Conservation (phyloP, 1,140 invertebrate species). For the Ptiloglossa arizonensis region DNA sequence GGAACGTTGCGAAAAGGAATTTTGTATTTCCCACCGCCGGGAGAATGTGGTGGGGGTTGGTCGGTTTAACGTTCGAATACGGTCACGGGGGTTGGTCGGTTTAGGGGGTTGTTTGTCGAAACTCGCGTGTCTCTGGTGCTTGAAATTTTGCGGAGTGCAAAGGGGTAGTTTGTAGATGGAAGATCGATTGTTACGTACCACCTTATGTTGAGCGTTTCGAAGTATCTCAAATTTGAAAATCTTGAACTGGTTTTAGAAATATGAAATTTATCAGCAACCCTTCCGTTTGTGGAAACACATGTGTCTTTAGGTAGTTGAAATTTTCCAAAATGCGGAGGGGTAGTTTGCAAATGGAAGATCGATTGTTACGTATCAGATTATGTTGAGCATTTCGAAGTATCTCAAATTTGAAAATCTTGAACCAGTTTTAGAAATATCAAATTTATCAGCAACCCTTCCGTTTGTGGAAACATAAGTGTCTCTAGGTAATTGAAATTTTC, state of each 20-base stretch:
- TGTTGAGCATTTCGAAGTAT: too few species aligned
- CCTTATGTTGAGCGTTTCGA: too few species aligned
- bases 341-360: not conserved
- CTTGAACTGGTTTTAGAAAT: too few species aligned
- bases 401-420: too few species aligned
- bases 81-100: not conserved
- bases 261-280: too few species aligned
- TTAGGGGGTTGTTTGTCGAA: conserved; percentile 14
- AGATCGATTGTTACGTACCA: conserved; percentile 12
- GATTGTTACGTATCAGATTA: conserved; percentile 1
- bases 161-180: not conserved
- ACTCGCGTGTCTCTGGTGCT: not conserved
- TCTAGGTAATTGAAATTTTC: conserved; percentile 24
- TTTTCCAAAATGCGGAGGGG: conserved; percentile 6
- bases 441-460: too few species aligned
- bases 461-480: not conserved
- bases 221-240: too few species aligned
- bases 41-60: not conserved
- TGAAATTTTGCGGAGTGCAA: conserved; percentile 19
- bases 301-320: conserved; percentile 15
- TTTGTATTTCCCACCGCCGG: not conserved
- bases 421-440: too few species aligned
- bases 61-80: not conserved
- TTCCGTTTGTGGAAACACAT: conserved; percentile 1
- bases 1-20: not conserved